phyloP scores from a whole-genome alignment of 2,113 vertebrate species.

The Synodontis membranacea region DNA sequence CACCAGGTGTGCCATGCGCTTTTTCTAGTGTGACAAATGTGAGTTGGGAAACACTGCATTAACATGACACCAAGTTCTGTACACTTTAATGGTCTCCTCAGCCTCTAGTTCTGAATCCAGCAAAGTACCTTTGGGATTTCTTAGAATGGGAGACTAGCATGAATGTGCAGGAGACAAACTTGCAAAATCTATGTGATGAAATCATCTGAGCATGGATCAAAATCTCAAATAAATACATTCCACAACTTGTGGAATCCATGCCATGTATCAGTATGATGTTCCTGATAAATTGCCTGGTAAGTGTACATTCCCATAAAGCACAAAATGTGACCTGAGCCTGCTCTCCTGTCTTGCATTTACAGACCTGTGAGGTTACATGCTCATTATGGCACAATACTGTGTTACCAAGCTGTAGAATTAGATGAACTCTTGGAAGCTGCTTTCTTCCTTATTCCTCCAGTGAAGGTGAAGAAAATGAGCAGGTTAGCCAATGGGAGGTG shows the following conservation, averaged over 20 bases:
- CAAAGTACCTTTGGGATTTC: too few relatives aligned
- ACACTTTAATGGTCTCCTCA: background rate
- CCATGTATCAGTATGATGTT: background rate
- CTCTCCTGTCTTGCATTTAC: slow-evolving; percentile 10
- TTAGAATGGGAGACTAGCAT: background rate
- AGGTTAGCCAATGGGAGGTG: slow-evolving; percentile 66
- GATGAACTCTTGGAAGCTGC: slow-evolving; percentile 55
- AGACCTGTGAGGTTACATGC: slow-evolving; percentile 1
- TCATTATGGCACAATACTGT: slow-evolving; percentile 22
- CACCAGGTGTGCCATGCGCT: too few relatives aligned
- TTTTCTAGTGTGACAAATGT: too few relatives aligned
- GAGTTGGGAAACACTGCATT: too few relatives aligned
- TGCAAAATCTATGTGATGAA: background rate
- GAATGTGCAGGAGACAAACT: background rate
- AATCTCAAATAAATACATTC: too few relatives aligned
- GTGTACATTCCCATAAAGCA: background rate
- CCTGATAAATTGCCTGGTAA: background rate
- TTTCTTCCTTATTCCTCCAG: slow-evolving; percentile 62
- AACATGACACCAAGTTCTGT: background rate
- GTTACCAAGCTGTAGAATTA: slow-evolving; percentile 51
- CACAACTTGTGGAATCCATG: background rate
- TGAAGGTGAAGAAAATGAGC: slow-evolving; percentile 66
- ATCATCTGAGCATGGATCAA: background rate
- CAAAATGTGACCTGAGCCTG: background rate
- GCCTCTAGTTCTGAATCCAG: background rate